Conservation (phyloP, 2,888 invertebrate species). For the Orthosia gracilis region DNA sequence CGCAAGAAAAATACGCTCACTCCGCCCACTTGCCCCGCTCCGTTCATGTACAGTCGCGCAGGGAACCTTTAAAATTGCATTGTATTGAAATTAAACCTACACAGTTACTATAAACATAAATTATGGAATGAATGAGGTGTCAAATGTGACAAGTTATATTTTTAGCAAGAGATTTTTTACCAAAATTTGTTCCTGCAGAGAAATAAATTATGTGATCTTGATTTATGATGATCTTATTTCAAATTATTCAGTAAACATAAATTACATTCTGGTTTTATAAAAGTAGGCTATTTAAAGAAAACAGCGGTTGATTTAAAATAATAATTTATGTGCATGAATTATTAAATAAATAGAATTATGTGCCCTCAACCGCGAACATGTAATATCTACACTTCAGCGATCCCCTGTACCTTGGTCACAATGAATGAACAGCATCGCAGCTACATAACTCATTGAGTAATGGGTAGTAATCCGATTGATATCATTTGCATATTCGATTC, state of each 20-base stretch:
- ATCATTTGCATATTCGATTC: conserved; percentile 87
- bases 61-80: conserved; percentile 60
- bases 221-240: too few species aligned
- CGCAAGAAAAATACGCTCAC: conserved; percentile 83
- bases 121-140: conserved; percentile 30
- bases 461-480: conserved; percentile 78
- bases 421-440: conserved; percentile 85
- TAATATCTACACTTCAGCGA: conserved; percentile 45
- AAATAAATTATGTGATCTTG: not conserved
- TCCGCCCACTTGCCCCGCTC: conserved; percentile 85
- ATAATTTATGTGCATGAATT: too few species aligned
- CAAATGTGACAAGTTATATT: conserved; percentile 32
- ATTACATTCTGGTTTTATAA: too few species aligned
- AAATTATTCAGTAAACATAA: too few species aligned
- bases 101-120: conserved; percentile 53
- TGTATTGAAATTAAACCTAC: conserved; percentile 62
- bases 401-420: conserved; percentile 79
- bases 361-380: not conserved
- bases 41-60: conserved; percentile 86
- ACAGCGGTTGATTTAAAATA: too few species aligned
- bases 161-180: conserved; percentile 3
- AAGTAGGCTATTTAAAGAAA: too few species aligned
- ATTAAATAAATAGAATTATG: not conserved
- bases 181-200: not conserved
- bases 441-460: conserved; percentile 76